These are phyloP conservation scores for Polyergus mexicanus DNA, from an alignment of 1,140 invertebrate genomes.

Conservation along the genomic window DNA sequence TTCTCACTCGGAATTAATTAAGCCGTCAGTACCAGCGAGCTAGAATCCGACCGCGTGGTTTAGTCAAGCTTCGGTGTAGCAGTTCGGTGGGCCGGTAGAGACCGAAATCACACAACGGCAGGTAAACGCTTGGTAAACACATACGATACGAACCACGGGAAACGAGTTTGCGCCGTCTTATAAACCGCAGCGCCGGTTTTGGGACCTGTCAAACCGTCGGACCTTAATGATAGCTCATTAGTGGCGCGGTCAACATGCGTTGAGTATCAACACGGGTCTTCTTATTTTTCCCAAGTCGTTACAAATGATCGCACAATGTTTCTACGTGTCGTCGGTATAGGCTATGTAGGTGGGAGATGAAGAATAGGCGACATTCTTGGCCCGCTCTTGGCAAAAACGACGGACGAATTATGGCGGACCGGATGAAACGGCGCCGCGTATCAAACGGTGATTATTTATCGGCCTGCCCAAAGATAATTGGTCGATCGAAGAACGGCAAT, in stretches of 20 bases:
- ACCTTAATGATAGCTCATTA: conserved; percentile 75
- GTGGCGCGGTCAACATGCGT: conserved; percentile 65
- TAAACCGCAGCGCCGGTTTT: conserved; percentile 54
- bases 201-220: conserved; percentile 71
- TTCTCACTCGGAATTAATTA: conserved; percentile 71
- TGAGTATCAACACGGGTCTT: conserved; percentile 38
- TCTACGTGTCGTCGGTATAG: conserved; percentile 9
- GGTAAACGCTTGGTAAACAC: conserved; percentile 55
- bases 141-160: conserved; percentile 58
- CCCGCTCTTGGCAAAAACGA: background rate
- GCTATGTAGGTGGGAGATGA: conserved; percentile 54
- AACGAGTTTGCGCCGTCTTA: conserved; percentile 54
- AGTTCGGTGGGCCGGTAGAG: conserved; percentile 56
- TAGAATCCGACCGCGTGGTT: conserved; percentile 60
- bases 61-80: conserved; percentile 64
- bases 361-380: conserved; percentile 47
- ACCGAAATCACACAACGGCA: conserved; percentile 66
- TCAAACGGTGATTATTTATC: conserved; percentile 63
- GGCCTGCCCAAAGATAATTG: conserved; percentile 52
- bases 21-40: conserved; percentile 68
- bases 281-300: conserved; percentile 55
- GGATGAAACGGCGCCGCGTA: conserved; percentile 38
- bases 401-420: conserved; percentile 24
- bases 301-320: conserved; percentile 68
- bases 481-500: conserved; percentile 32